Percentiles rank a stretch among this genome's conserved stretches.
phyloP scores from a whole-genome alignment of 2,888 invertebrate genomes.

The Acanthosoma haemorrhoidale region DNA sequence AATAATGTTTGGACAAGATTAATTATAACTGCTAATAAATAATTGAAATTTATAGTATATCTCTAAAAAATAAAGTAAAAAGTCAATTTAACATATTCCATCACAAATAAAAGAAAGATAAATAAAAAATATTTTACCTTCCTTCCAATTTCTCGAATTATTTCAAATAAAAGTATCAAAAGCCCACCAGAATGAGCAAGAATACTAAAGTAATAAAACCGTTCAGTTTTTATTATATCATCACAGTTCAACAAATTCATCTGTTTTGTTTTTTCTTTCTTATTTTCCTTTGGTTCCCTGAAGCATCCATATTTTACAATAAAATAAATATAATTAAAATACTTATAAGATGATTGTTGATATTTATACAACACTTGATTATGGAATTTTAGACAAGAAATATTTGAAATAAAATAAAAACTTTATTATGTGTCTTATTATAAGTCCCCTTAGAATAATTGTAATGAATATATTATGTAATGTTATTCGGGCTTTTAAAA shows the following conservation, averaged over 20 bases:
- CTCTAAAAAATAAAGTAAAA: constrained; percentile 5
- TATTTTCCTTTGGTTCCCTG: background rate
- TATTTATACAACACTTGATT: too few relatives aligned
- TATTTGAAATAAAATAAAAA: too few relatives aligned
- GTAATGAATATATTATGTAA: too few relatives aligned
- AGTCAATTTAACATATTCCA: background rate
- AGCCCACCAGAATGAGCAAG: background rate
- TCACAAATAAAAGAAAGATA: background rate
- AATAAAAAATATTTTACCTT: background rate
- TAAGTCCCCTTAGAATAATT: too few relatives aligned
- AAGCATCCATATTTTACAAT: background rate
- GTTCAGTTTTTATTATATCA: background rate
- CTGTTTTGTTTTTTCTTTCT: background rate
- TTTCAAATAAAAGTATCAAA: background rate
- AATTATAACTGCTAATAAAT: background rate
- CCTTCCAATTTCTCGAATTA: background rate
- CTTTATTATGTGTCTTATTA: too few relatives aligned
- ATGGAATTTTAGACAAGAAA: too few relatives aligned
- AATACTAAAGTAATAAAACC: background rate
- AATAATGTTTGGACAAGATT: constrained; percentile 7
- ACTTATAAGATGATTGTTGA: too few relatives aligned
- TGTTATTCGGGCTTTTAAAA: too few relatives aligned
- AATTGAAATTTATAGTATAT: constrained; percentile 7
- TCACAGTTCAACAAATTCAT: background rate
- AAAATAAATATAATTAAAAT: background rate